Evolutionary conservation across 2,797 vertebrate species (phyloP).

Genomic region (Pyrocephalus nanus): DNA sequence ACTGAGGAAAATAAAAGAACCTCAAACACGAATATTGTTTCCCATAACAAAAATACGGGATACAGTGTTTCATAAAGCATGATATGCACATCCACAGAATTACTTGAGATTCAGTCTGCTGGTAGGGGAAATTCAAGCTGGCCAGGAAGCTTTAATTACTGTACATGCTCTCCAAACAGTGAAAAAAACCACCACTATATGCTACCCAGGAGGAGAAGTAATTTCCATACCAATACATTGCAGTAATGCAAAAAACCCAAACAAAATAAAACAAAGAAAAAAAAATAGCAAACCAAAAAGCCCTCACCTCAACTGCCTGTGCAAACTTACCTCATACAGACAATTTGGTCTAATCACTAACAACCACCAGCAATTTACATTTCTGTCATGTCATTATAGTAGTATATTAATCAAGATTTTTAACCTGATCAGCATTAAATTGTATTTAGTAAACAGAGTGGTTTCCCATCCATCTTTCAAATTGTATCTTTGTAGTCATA

Average conservation of each 20-base stretch:
- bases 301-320: not conserved
- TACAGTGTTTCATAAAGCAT: not conserved
- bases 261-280: not conserved
- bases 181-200: not conserved
- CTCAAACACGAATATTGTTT: not conserved
- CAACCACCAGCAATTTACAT: not conserved
- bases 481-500: not conserved
- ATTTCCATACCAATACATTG: not conserved
- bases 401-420: not conserved
- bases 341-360: not conserved
- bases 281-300: no score
- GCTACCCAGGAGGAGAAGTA: not conserved
- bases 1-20: accelerated
- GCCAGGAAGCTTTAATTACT: not conserved
- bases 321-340: not conserved
- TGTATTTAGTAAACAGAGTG: not conserved
- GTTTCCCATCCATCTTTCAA: not conserved
- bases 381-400: not conserved
- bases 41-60: not conserved
- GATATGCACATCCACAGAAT: not conserved
- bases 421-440: not conserved
- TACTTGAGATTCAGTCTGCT: not conserved
- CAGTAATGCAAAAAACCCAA: not conserved
- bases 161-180: not conserved
- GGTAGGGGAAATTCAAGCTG: not conserved